phyloP scores from a whole-genome alignment of 2,113 vertebrate genomes.

The Hystrix brachyura region DNA sequence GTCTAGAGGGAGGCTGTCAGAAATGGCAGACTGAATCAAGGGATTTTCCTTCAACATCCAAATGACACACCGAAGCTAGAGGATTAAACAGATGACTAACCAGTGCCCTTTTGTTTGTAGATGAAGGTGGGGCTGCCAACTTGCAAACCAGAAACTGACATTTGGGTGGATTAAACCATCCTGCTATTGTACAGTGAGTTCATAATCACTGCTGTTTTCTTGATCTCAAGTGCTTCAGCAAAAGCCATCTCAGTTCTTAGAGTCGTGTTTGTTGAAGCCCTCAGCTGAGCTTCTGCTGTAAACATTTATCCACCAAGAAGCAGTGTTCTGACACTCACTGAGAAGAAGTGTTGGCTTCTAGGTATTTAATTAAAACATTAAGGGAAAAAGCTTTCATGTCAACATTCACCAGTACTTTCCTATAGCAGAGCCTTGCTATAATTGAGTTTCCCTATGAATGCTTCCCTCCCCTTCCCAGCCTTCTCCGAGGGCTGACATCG shows the following conservation, averaged over 20 bases:
- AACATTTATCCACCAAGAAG: constrained; percentile 91
- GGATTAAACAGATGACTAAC: constrained; percentile 93
- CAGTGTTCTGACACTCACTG: constrained; percentile 86
- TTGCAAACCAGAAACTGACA: constrained; percentile 90
- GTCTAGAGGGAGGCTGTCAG: constrained; percentile 92
- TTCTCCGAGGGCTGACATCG: constrained; percentile 86
- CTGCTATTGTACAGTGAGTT: constrained; percentile 87
- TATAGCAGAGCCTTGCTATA: constrained; percentile 85
- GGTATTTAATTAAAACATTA: constrained; percentile 94
- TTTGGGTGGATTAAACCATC: constrained; percentile 91
- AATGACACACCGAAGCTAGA: constrained; percentile 90
- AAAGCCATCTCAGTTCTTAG: constrained; percentile 86
- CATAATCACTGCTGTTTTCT: constrained; percentile 88
- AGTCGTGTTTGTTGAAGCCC: constrained; percentile 89
- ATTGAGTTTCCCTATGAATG: constrained; percentile 88
- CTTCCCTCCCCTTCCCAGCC: constrained; percentile 41
- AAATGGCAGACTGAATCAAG: constrained; percentile 92
- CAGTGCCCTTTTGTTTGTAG: constrained; percentile 91
- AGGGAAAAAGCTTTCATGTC: constrained; percentile 88
- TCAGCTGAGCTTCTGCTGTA: constrained; percentile 87
- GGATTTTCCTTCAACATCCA: constrained; percentile 91
- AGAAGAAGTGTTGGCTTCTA: constrained; percentile 88
- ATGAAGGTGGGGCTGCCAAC: constrained; percentile 90
- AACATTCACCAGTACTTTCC: constrained; percentile 88
- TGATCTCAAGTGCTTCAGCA: constrained; percentile 86